These are phyloP conservation scores for Otolemur garnettii DNA, from an alignment of 2,113 vertebrate species.

Conservation along the genomic window DNA sequence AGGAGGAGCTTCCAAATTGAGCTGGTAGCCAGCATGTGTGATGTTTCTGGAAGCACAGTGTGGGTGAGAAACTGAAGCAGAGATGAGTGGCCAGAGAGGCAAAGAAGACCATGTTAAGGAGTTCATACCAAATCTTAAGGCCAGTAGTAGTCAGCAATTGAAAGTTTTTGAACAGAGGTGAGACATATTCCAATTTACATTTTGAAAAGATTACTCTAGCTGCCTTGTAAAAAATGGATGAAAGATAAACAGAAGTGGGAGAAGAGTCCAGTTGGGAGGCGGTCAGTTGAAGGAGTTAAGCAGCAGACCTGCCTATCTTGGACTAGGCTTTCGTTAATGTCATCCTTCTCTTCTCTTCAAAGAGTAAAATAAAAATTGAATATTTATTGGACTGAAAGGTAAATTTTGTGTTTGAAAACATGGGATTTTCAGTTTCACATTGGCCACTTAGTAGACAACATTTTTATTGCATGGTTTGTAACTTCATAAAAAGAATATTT, in stretches of 20 bases:
- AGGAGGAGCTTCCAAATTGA: neutral
- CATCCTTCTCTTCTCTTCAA: neutral
- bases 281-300: neutral
- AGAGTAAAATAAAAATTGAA: neutral
- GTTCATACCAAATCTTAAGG: neutral
- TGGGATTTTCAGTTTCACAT: conserved; percentile 51
- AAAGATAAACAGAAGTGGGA: neutral
- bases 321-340: no score
- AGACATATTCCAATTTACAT: neutral
- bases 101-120: rapidly evolving
- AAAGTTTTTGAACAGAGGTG: neutral
- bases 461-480: neutral
- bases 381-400: neutral
- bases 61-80: neutral
- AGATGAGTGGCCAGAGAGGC: neutral
- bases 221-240: neutral
- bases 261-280: neutral
- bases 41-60: neutral
- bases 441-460: neutral
- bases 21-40: no score
- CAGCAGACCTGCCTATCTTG: neutral
- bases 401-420: neutral
- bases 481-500: neutral
- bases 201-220: neutral
- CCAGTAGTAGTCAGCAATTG: neutral